Conservation (phyloP, 2,113 vertebrate genomes). For the Leptocoma aspasia region DNA sequence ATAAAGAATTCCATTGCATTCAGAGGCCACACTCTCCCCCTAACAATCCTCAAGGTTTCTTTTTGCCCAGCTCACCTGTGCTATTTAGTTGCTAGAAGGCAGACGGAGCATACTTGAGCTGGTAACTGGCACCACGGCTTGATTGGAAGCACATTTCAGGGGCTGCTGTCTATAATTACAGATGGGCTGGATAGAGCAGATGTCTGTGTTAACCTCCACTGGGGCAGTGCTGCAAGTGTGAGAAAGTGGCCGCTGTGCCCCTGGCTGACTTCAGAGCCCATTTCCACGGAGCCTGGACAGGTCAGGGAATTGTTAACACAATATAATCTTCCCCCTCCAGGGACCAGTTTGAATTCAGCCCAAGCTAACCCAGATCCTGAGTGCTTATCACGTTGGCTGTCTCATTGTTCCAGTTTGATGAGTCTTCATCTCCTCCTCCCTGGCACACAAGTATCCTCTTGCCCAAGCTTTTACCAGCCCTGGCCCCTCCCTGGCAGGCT, state of each 20-base stretch:
- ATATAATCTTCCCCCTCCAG: not conserved
- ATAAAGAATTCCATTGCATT: constrained; percentile 43
- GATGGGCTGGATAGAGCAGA: not conserved
- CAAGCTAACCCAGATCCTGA: not conserved
- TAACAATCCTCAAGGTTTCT: not conserved
- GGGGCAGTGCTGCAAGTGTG: constrained; percentile 8
- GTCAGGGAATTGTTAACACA: not conserved
- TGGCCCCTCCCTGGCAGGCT: not conserved
- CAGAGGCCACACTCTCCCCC: not conserved
- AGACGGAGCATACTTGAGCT: not conserved
- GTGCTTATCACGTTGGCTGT: not conserved
- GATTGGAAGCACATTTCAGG: not conserved
- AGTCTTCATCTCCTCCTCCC: not conserved
- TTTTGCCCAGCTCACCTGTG: not conserved
- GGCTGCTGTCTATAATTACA: constrained; percentile 17
- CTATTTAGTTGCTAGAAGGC: not conserved
- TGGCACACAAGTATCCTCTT: not conserved
- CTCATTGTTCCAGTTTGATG: not conserved
- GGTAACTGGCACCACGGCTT: not conserved
- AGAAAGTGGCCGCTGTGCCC: constrained; percentile 16
- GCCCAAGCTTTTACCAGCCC: not conserved
- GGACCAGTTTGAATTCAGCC: not conserved
- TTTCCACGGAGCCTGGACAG: not conserved
- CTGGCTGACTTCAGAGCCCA: not conserved
- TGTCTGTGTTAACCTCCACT: not conserved